A percentile compares a stretch with the other conserved stretches of the same genome.
Conservation (phyloP, 2,113 vertebrate species). For the Tetrax tetrax region DNA sequence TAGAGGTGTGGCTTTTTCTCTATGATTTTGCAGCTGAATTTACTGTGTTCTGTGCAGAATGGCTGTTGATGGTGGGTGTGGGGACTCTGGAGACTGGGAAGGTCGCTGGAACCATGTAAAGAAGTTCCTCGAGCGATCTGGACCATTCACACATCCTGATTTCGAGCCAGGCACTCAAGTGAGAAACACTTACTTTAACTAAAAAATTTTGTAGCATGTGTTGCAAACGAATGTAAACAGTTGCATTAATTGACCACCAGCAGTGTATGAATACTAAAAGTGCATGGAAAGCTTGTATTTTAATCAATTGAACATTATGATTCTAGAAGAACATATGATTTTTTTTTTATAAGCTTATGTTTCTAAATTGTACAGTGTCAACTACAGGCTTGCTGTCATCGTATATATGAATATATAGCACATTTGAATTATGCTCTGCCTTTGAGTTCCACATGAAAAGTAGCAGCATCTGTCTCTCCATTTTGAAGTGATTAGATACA, state of each 20-base stretch:
- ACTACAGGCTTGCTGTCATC: background rate
- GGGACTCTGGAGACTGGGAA: slow-evolving; percentile 90
- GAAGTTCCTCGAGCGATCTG: slow-evolving; percentile 96
- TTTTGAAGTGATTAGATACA: background rate
- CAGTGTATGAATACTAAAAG: background rate
- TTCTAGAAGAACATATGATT: background rate
- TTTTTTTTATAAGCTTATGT: background rate
- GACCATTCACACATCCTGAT: slow-evolving; percentile 98
- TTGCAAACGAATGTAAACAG: slow-evolving; percentile 26
- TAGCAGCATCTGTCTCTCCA: background rate
- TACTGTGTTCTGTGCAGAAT: slow-evolving; percentile 90
- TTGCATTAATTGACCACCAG: background rate
- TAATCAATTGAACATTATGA: background rate
- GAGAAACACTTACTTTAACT: slow-evolving; percentile 78
- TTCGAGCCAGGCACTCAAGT: slow-evolving; percentile 97
- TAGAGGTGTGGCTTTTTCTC: slow-evolving; percentile 45
- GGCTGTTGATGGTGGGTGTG: slow-evolving; percentile 93
- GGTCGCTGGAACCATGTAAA: slow-evolving; percentile 97
- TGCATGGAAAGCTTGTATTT: background rate
- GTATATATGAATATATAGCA: background rate
- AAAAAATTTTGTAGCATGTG: slow-evolving; percentile 55
- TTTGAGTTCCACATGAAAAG: background rate
- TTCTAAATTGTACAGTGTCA: background rate
- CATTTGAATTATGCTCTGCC: background rate
- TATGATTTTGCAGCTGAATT: slow-evolving; percentile 79